Conservation (phyloP, 2,888 invertebrate species). For the Erebia epiphron region DNA sequence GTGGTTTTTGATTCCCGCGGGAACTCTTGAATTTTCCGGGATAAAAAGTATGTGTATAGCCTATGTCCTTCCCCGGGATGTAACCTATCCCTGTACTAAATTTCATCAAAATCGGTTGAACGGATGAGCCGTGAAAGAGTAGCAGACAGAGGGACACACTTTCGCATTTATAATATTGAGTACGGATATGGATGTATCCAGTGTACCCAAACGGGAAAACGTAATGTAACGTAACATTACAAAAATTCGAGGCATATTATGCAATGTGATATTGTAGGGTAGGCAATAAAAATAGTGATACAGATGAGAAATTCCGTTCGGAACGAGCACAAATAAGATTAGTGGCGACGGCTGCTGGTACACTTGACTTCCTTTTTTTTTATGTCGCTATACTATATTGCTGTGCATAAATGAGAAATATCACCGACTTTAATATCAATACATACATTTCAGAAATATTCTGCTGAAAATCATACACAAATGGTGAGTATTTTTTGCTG, state of each 20-base stretch:
- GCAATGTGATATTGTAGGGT: constrained; percentile 46
- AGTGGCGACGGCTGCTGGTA: constrained; percentile 46
- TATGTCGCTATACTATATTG: background rate
- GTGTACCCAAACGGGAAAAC: constrained; percentile 11
- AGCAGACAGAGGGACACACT: too few relatives aligned
- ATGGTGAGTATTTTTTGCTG: too few relatives aligned
- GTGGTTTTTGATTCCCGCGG: too few relatives aligned
- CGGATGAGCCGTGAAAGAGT: too few relatives aligned
- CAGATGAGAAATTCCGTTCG: constrained; percentile 58
- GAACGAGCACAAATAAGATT: constrained; percentile 69
- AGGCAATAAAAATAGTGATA: constrained; percentile 67
- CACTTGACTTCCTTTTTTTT: constrained; percentile 13
- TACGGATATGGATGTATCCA: background rate
- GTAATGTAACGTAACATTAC: constrained; percentile 6
- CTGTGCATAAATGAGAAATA: background rate
- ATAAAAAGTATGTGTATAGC: too few relatives aligned
- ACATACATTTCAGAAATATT: too few relatives aligned
- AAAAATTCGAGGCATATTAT: constrained; percentile 27
- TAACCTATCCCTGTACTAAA: too few relatives aligned
- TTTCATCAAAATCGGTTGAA: too few relatives aligned
- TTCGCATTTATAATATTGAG: too few relatives aligned
- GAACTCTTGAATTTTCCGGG: too few relatives aligned
- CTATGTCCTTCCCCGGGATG: too few relatives aligned
- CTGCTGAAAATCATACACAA: too few relatives aligned
- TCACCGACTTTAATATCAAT: background rate